phyloP scores from a whole-genome alignment of 2,797 vertebrate species.

The Esox masquinongy region DNA sequence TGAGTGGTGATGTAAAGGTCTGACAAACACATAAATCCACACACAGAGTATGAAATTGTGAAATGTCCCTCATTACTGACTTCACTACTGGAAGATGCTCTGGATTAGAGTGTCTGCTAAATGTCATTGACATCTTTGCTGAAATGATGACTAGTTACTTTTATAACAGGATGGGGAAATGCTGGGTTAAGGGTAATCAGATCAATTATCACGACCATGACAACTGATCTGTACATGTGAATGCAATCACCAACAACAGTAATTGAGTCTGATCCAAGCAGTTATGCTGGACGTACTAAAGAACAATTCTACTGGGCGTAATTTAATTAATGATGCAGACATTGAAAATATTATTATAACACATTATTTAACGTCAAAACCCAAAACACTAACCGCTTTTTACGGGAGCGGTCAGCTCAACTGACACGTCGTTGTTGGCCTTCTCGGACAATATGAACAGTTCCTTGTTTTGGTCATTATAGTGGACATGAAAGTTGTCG shows the following conservation, averaged over 20 bases:
- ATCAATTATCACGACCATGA: background rate
- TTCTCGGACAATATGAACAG: conserved; percentile 67
- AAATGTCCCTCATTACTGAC: too few species aligned
- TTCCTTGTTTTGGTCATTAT: conserved; percentile 75
- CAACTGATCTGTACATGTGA: too few species aligned
- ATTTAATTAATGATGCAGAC: background rate
- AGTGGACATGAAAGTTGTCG: conserved; percentile 71
- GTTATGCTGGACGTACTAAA: background rate
- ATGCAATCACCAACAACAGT: background rate
- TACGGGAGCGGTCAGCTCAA: conserved; percentile 80
- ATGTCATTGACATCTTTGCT: background rate
- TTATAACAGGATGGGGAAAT: background rate
- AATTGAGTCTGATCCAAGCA: background rate
- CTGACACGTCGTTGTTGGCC: conserved; percentile 59
- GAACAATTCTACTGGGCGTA: background rate
- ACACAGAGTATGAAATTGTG: background rate
- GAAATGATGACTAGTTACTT: background rate
- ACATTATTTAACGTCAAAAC: conserved; percentile 2
- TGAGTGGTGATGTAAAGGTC: conserved; percentile 86
- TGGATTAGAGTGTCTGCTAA: too few species aligned
- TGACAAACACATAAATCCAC: conserved; percentile 51
- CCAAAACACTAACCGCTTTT: conserved; percentile 80
- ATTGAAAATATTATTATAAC: background rate
- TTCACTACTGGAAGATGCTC: too few species aligned
- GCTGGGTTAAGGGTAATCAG: background rate